Conservation (phyloP, 2,888 invertebrate species). For the Parnassius apollo region DNA sequence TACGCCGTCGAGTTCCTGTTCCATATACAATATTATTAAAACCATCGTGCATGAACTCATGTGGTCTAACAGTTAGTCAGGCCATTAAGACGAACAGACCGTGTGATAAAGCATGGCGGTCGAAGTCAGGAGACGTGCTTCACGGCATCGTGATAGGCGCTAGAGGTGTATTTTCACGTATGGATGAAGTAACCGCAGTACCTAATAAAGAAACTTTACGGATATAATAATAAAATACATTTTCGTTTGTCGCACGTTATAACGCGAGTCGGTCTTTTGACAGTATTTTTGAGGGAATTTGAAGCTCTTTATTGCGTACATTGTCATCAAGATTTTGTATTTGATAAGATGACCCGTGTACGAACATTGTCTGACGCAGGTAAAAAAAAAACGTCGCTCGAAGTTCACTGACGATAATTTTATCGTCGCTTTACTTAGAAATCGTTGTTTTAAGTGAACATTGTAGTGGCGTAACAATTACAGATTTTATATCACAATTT, state of each 20-base stretch:
- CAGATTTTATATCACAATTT: too few species aligned
- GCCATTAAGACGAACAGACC: constrained; percentile 65
- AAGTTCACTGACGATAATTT: constrained; percentile 48
- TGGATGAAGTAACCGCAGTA: constrained; percentile 36
- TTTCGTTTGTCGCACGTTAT: constrained; percentile 27
- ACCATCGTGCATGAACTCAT: constrained; percentile 57
- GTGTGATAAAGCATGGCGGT: constrained; percentile 59
- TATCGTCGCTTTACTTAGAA: constrained; percentile 48
- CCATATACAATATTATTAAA: constrained; percentile 43
- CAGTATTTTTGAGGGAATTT: constrained; percentile 40
- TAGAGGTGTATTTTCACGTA: constrained; percentile 66
- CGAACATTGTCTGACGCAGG: constrained; percentile 54
- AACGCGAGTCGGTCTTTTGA: constrained; percentile 37
- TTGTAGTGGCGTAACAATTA: not conserved
- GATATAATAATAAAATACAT: constrained; percentile 34
- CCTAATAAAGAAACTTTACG: constrained; percentile 28
- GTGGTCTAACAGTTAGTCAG: constrained; percentile 61
- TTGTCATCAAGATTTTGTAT: constrained; percentile 66
- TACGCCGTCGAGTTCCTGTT: constrained; percentile 6
- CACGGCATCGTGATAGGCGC: constrained; percentile 67
- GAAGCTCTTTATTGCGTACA: constrained; percentile 64
- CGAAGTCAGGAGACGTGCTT: constrained; percentile 63
- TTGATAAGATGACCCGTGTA: constrained; percentile 45
- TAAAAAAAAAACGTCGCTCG: constrained; percentile 41
- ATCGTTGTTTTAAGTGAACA: constrained; percentile 26